A percentile compares a stretch with the other conserved stretches of the same genome.
phyloP scores from a whole-genome alignment of 2,113 vertebrate genomes.

The Phycodurus eques region DNA sequence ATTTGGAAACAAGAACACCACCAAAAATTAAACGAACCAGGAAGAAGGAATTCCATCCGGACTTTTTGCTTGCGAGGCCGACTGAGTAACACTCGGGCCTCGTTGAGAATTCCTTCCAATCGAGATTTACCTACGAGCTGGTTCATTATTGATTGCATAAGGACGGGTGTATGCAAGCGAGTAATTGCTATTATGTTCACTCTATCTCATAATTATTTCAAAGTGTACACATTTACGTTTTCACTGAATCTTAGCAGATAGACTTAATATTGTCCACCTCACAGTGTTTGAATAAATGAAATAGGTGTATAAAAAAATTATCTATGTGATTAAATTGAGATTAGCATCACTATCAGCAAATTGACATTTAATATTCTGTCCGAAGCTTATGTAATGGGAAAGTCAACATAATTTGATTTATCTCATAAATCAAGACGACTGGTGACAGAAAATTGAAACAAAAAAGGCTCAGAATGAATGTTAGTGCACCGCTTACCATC shows the following conservation, averaged over 20 bases:
- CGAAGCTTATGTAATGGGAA: background rate
- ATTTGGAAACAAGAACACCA: no score
- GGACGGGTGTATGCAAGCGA: background rate
- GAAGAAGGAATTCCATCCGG: no score
- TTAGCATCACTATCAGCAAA: background rate
- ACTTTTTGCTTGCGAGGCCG: no score
- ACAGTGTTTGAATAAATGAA: background rate
- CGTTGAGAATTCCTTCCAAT: no score
- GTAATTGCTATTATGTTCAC: background rate
- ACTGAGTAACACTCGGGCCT: no score
- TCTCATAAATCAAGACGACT: background rate
- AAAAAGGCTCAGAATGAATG: background rate
- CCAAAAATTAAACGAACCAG: no score
- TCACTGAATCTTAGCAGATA: background rate
- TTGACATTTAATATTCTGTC: background rate
- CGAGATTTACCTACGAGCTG: background rate
- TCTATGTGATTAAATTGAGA: background rate
- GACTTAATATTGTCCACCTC: background rate
- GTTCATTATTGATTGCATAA: slow-evolving; percentile 32
- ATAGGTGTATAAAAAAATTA: background rate
- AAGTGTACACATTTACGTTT: background rate
- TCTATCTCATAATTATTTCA: background rate
- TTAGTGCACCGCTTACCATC: slow-evolving; percentile 48
- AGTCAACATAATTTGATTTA: background rate
- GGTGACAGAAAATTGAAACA: background rate